These are phyloP conservation scores for Boulengeromyrus knoepffleri DNA, from an alignment of 2,113 vertebrate species.

Conservation along the genomic window DNA sequence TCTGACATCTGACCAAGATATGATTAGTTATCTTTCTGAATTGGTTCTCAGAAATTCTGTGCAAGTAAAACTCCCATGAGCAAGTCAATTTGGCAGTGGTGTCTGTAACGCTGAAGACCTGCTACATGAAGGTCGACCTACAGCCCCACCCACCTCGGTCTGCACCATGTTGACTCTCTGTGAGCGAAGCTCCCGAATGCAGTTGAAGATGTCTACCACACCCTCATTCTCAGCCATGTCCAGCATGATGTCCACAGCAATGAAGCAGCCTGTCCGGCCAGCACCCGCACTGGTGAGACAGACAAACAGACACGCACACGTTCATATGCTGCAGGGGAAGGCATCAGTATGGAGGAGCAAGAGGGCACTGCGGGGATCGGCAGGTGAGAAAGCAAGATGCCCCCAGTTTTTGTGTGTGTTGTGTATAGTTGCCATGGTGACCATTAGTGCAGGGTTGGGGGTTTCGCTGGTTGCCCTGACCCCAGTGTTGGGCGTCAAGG, in stretches of 20 bases:
- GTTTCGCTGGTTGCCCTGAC: conserved; percentile 20
- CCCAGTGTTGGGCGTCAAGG: conserved; percentile 39
- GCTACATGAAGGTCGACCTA: neutral
- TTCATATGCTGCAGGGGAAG: neutral
- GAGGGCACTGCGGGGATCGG: neutral
- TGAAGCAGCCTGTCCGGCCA: conserved; percentile 90
- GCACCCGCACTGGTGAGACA: conserved; percentile 73
- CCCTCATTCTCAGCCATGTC: conserved; percentile 98
- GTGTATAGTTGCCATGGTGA: neutral
- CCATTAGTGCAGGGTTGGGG: neutral
- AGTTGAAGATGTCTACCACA: conserved; percentile 96
- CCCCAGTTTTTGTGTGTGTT: neutral
- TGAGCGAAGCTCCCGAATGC: conserved; percentile 90
- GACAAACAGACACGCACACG: neutral
- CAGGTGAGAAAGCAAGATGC: neutral
- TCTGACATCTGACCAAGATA: too few species aligned
- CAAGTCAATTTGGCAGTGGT: neutral
- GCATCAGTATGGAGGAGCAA: neutral
- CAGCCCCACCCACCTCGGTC: conserved; percentile 73
- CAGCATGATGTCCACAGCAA: conserved; percentile 95
- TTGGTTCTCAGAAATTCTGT: too few species aligned
- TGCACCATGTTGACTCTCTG: conserved; percentile 96
- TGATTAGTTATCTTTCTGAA: too few species aligned
- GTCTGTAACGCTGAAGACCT: neutral
- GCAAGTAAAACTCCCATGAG: too few species aligned